Conservation (phyloP, 2,888 invertebrate species). For the Eristalinus aeneus region DNA sequence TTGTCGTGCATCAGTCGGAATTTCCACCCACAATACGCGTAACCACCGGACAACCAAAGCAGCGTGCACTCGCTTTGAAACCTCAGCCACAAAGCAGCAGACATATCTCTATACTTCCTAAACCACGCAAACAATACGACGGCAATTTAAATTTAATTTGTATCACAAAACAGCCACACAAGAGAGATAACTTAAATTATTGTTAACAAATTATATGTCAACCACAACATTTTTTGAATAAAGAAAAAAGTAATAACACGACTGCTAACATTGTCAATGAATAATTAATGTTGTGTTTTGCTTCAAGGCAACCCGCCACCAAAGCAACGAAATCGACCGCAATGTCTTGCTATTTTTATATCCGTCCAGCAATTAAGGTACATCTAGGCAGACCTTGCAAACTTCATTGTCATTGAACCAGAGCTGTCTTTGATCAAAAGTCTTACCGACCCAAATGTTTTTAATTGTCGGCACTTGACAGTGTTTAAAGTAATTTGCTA, state of each 20-base stretch:
- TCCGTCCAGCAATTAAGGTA: conserved; percentile 7
- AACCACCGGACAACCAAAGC: neutral
- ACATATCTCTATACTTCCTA: neutral
- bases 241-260: conserved; percentile 16
- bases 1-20: neutral
- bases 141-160: conserved; percentile 15
- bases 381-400: conserved; percentile 10
- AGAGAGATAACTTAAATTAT: neutral
- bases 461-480: conserved; percentile 26
- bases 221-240: conserved; percentile 8
- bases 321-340: conserved; percentile 21
- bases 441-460: conserved; percentile 19
- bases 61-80: neutral
- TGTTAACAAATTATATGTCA: neutral
- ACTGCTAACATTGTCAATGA: conserved; percentile 13
- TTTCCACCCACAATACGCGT: neutral
- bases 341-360: conserved; percentile 1
- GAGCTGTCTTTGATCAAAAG: neutral
- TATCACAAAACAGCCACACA: neutral
- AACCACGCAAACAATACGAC: neutral
- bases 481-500: conserved; percentile 27
- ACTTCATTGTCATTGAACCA: conserved; percentile 1
- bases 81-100: neutral
- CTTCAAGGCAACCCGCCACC: conserved; percentile 28
- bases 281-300: conserved; percentile 49